Evolutionary conservation across 64 coral and sea anemone genomes (phyloP).

Genomic region (Actinia tenebrosa): DNA sequence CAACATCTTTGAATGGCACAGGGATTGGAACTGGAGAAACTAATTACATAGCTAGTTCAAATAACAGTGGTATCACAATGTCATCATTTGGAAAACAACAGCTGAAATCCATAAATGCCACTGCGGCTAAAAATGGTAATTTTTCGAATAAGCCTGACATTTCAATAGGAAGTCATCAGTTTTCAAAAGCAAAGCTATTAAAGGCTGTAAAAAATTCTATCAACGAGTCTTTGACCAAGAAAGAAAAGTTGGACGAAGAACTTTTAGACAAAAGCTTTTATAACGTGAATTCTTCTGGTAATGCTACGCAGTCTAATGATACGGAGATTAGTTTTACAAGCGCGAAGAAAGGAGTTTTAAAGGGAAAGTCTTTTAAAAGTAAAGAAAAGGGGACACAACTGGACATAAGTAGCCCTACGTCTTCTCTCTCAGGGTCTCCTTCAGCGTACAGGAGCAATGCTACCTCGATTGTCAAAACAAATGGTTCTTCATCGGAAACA

Average conservation of each 20-base stretch:
- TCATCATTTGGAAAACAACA: neutral
- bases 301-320: neutral
- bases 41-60: neutral
- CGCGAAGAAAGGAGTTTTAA: neutral
- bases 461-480: neutral
- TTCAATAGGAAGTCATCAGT: neutral
- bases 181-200: neutral
- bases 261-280: neutral
- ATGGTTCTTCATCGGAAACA: neutral
- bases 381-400: neutral
- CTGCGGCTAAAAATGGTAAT: neutral
- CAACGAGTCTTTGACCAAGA: neutral
- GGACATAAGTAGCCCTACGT: conserved; percentile 1
- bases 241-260: neutral
- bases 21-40: neutral
- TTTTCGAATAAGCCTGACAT: neutral
- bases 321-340: neutral
- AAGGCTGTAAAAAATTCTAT: neutral
- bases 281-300: neutral
- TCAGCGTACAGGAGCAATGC: neutral
- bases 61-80: neutral
- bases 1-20: neutral
- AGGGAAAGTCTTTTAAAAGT: neutral
- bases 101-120: no score
- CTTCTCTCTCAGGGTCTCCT: neutral